Base-by-base conservation (phyloP, 35 echinoderm and acorn worm species). In the Ophioderma brevispina region DNA sequence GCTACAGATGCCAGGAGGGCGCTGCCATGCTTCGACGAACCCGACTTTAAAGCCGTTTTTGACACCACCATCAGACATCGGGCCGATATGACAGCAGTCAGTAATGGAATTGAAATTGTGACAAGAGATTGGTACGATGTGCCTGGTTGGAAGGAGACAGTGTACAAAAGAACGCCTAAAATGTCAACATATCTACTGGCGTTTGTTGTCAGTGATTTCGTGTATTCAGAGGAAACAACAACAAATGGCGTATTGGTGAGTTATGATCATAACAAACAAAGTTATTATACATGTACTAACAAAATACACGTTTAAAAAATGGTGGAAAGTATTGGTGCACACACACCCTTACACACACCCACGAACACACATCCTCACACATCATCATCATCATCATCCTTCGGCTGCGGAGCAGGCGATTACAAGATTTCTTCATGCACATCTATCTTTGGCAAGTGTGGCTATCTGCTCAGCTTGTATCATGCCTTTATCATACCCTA, bases 141-240 rank as follows among this genome's bases (percentile, higher is more conserved):
- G 8, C 77, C 42, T 6, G 39, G 21, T 15, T 98, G 96, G 96
- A 85, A 36, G 33, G 76, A 46, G 21, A 98, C 96, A 10, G 25
- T 25, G 0, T 98, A 89, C 77, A 80, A 94, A 55, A 79, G 82
- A 6, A 92, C 93, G 2, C 96, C 92, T 14, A 89, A 92, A 32
- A 98, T 98, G 96, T 87, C 96, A 5, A 98, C 96, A 0, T 98
- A 98, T 42, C 87, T 98, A 32, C 79, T 98, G 17, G 96, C 95
- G 10, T 97, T 97, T 46, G 89, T 97, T 4, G 95, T 97, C 34
- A 87, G 88, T 35, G 89, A 97, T 52, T 97, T 97, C 2, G 76
- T 77, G 18, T 77, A 33, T 31, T 21, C 35, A 35, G 76, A 77
- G 0, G 30, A 31, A 14, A 35, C 76, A 28, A 33, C 35, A 77